Evolutionary conservation across 2,888 invertebrate genomes (phyloP).

Genomic region (Spatulosminthurus flaviceps): DNA sequence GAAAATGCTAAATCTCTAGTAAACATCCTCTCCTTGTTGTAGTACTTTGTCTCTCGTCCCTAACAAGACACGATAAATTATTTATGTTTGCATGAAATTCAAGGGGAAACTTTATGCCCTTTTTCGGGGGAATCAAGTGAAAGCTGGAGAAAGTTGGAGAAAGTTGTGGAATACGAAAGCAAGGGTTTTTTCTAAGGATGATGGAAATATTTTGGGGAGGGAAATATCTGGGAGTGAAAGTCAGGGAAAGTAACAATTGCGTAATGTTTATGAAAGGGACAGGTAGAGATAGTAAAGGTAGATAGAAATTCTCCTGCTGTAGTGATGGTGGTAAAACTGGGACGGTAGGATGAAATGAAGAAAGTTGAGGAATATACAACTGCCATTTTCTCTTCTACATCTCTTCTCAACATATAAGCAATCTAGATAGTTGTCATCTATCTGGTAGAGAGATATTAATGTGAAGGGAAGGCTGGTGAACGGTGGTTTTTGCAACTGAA

Average conservation of each 20-base stretch:
- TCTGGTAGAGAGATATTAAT: not conserved
- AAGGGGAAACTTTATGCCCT: not conserved
- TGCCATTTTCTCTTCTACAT: not conserved
- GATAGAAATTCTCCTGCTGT: not conserved
- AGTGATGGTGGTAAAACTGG: too few species aligned
- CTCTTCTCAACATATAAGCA: not conserved
- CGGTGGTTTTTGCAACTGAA: not conserved
- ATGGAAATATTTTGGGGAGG: not conserved
- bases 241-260: not conserved
- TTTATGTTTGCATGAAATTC: not conserved
- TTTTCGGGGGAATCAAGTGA: not conserved
- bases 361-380: constrained; percentile 19
- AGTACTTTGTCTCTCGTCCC: too few species aligned
- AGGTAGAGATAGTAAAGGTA: constrained; percentile 15
- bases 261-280: not conserved
- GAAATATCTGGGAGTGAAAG: not conserved
- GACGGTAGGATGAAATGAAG: not conserved
- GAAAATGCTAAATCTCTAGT: too few species aligned
- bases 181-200: too few species aligned
- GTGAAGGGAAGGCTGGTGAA: not conserved
- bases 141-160: not conserved
- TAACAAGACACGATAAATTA: not conserved
- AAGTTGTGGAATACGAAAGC: not conserved
- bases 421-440: constrained; percentile 14
- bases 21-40: too few species aligned